These are phyloP conservation scores for Steinernema scapterisci DNA, from an alignment of 2,888 invertebrate species.

Conservation along the genomic window DNA sequence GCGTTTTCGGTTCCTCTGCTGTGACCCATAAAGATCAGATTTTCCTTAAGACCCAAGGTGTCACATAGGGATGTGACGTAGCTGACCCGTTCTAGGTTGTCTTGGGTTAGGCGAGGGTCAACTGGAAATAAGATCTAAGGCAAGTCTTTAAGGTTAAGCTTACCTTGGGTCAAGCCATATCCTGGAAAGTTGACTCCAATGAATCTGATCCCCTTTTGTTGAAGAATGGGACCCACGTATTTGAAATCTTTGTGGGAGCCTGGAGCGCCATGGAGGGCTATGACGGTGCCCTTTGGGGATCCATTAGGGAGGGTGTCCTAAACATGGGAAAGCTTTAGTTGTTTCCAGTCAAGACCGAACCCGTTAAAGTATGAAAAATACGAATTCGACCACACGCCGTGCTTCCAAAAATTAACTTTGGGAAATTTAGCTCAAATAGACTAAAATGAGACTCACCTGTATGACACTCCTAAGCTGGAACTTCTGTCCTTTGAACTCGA, in stretches of 20 bases:
- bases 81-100: slow-evolving; percentile 12
- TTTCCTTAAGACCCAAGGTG: not conserved
- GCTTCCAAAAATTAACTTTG: not conserved
- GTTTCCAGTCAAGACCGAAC: not conserved
- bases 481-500: slow-evolving; percentile 5
- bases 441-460: not conserved
- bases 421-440: not conserved
- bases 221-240: slow-evolving; percentile 15
- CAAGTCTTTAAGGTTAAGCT: too few species aligned
- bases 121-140: too few species aligned
- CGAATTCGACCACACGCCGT: not conserved
- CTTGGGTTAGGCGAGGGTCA: not conserved
- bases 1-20: slow-evolving; percentile 48
- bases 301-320: not conserved
- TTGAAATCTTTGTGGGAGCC: slow-evolving; percentile 36
- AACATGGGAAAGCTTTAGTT: not conserved
- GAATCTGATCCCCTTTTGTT: slow-evolving; percentile 29
- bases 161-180: slow-evolving; percentile 26
- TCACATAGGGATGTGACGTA: not conserved
- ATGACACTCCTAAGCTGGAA: not conserved
- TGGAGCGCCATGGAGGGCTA: slow-evolving; percentile 32
- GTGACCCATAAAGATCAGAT: slow-evolving; percentile 48
- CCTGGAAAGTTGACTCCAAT: slow-evolving; percentile 33
- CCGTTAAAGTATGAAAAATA: not conserved
- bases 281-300: slow-evolving; percentile 7